phyloP scores from a whole-genome alignment of 2,797 vertebrate species.

The Tangara arthus region DNA sequence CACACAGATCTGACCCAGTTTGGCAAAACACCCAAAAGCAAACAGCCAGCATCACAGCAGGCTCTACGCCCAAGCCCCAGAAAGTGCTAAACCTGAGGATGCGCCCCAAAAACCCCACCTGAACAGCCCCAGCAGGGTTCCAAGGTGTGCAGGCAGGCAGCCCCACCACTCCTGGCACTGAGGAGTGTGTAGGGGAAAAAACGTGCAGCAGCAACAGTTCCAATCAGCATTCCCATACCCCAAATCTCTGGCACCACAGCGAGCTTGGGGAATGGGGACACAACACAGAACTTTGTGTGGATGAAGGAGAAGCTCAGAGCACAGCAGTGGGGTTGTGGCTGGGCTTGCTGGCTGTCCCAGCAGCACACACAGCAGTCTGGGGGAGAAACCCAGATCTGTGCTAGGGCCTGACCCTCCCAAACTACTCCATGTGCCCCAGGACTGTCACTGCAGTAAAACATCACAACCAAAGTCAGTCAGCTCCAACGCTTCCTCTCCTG shows the following conservation, averaged over 20 bases:
- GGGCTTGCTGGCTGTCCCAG: neutral
- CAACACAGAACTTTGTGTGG: neutral
- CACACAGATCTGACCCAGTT: neutral
- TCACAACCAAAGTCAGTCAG: neutral
- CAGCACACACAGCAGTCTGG: neutral
- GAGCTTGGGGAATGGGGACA: neutral
- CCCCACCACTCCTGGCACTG: neutral
- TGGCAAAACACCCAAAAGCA: neutral
- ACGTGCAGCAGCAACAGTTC: neutral
- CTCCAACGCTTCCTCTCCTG: neutral
- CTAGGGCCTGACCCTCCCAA: neutral
- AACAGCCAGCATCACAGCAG: accelerated
- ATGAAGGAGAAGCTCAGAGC: neutral
- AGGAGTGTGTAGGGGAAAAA: accelerated
- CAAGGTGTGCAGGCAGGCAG: neutral
- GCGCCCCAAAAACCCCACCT: neutral
- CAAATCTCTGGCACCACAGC: neutral
- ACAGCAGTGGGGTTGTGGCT: neutral
- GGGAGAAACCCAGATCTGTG: neutral
- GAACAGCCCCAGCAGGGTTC: neutral
- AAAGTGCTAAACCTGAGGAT: neutral
- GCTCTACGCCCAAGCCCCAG: neutral
- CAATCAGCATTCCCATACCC: neutral
- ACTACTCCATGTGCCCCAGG: accelerated
- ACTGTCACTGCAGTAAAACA: neutral